phyloP scores from a whole-genome alignment of 2,797 vertebrate species.

The Emys orbicularis region DNA sequence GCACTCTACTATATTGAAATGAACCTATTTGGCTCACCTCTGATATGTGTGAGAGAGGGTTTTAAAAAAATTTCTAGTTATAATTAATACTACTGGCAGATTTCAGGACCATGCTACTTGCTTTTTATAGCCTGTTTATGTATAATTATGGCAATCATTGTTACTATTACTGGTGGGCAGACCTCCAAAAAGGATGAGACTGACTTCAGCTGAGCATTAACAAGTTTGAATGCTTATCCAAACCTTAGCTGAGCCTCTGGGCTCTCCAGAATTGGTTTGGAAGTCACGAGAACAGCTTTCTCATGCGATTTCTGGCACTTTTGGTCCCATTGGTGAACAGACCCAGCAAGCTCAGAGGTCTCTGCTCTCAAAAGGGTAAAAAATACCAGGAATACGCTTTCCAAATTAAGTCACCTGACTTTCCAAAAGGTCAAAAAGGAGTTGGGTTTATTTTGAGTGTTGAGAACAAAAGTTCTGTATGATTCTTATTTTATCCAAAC shows the following conservation, averaged over 20 bases:
- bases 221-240: background rate
- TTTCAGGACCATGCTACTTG: background rate
- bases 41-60: background rate
- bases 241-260: background rate
- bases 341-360: background rate
- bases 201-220: background rate
- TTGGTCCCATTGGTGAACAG: background rate
- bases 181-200: background rate
- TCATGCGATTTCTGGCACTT: background rate
- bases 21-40: background rate
- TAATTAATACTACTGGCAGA: background rate
- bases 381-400: rapidly evolving
- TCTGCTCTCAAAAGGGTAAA: background rate
- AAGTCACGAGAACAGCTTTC: background rate
- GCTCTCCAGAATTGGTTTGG: background rate
- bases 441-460: background rate
- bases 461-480: rapidly evolving
- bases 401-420: background rate
- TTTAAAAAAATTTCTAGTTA: background rate
- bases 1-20: background rate
- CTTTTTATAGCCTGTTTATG: background rate
- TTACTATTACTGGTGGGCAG: background rate
- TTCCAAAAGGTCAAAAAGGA: background rate
- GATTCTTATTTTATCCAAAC: rapidly evolving
- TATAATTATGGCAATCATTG: background rate